Conservation (phyloP, 1,140 invertebrate species). For the Proales similis region DNA sequence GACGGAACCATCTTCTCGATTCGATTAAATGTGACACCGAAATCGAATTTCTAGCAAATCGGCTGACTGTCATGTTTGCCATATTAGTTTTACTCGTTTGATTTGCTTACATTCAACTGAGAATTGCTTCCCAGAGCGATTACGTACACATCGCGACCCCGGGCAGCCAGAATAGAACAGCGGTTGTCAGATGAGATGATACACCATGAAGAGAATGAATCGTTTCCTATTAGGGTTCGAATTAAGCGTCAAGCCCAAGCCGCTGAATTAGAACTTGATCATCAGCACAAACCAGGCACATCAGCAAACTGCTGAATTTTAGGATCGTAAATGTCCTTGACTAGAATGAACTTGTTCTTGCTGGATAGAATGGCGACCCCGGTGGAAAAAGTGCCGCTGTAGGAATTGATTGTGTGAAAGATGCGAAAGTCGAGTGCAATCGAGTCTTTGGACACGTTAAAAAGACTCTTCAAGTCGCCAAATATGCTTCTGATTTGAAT, state of each 20-base stretch:
- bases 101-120: constrained; percentile 10
- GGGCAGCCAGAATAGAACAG: constrained; percentile 9
- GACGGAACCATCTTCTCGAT: constrained; percentile 27
- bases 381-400: constrained; percentile 16
- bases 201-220: constrained; percentile 14
- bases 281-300: constrained; percentile 12
- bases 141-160: constrained; percentile 1
- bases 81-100: background rate
- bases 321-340: constrained; percentile 35
- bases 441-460: constrained; percentile 35
- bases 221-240: too few species aligned
- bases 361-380: constrained; percentile 8
- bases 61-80: background rate
- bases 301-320: constrained; percentile 35
- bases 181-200: constrained; percentile 30
- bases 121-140: constrained; percentile 3
- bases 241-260: too few species aligned
- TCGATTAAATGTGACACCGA: constrained; percentile 8
- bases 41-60: constrained; percentile 17
- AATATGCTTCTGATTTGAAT: constrained; percentile 17
- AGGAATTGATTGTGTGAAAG: constrained; percentile 17
- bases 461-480: constrained; percentile 13
- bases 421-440: constrained; percentile 17
- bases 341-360: constrained; percentile 19
- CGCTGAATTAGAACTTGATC: too few species aligned